These are phyloP conservation scores for Tragelaphus imberbis DNA, from an alignment of 2,113 vertebrate species.

Conservation along the genomic window DNA sequence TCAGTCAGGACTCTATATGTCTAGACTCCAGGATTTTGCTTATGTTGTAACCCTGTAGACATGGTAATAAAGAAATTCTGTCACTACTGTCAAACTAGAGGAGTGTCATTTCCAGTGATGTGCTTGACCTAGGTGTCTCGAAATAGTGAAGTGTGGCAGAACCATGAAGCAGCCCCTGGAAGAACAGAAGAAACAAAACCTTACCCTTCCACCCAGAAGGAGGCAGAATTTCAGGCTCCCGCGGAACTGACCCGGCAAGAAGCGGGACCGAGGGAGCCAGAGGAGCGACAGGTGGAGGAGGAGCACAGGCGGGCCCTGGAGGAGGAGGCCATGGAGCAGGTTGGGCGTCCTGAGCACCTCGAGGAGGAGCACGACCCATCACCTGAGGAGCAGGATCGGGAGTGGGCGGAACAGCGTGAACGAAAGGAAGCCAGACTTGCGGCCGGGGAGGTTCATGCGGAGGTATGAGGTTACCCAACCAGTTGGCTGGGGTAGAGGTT, in stretches of 20 bases:
- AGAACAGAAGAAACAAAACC: constrained; percentile 39
- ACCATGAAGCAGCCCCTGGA: constrained; percentile 6
- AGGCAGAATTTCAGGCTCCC: neutral
- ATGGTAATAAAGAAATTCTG: neutral
- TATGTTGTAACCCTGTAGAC: neutral
- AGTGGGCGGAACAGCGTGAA: constrained; percentile 78
- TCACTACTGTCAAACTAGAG: neutral
- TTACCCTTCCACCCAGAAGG: constrained; percentile 29
- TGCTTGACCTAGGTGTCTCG: constrained; percentile 62
- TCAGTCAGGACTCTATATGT: neutral
- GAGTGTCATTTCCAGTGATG: neutral
- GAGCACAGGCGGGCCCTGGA: constrained; percentile 86
- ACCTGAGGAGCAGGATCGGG: constrained; percentile 81
- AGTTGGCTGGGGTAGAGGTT: accelerated
- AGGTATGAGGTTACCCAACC: constrained; percentile 32
- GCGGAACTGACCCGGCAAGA: constrained; percentile 61
- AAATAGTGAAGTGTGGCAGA: constrained; percentile 21
- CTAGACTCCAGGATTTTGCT: neutral
- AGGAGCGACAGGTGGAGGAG: constrained; percentile 78
- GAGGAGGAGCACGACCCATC: constrained; percentile 89
- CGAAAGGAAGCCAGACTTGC: constrained; percentile 76
- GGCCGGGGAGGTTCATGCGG: constrained; percentile 66
- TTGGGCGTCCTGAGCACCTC: constrained; percentile 85
- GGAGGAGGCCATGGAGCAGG: constrained; percentile 91
- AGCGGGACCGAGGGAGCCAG: neutral